Conservation (phyloP, 2,888 invertebrate species). For the Apotomis capreana region DNA sequence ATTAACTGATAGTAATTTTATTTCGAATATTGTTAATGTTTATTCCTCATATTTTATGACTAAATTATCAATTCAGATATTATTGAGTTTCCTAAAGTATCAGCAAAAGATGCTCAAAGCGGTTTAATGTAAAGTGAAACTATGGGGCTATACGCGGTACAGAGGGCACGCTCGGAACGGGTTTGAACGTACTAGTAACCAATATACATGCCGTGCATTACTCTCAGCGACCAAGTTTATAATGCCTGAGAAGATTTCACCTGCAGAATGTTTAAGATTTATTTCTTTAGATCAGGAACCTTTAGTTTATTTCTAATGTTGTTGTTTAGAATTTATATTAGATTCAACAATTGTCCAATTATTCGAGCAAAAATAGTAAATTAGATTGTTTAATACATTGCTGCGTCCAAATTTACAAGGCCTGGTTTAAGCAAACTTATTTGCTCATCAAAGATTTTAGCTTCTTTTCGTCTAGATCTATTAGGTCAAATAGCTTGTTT, state of each 20-base stretch:
- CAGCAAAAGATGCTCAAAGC: conserved; percentile 10
- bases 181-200: conserved; percentile 80
- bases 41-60: too few relatives aligned
- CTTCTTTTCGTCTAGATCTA: too few relatives aligned
- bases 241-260: conserved; percentile 80
- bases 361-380: too few relatives aligned
- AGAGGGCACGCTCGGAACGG: conserved; percentile 76
- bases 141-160: conserved; percentile 69
- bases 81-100: conserved; percentile 9
- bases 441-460: too few relatives aligned
- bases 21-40: too few relatives aligned
- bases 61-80: background rate
- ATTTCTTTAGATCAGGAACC: background rate
- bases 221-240: conserved; percentile 72
- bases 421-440: too few relatives aligned
- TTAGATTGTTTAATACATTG: too few relatives aligned
- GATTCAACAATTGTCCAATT: too few relatives aligned
- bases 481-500: background rate
- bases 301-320: background rate
- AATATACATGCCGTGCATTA: conserved; percentile 79
- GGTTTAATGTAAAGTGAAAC: conserved; percentile 66
- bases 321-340: background rate
- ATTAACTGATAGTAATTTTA: too few relatives aligned
- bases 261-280: conserved; percentile 41
- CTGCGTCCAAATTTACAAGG: too few relatives aligned